Evolutionary conservation across 2,888 invertebrate genomes (phyloP), one percentile per base, ranked within the genome.

Genomic region (Zele albiditarsus): DNA sequence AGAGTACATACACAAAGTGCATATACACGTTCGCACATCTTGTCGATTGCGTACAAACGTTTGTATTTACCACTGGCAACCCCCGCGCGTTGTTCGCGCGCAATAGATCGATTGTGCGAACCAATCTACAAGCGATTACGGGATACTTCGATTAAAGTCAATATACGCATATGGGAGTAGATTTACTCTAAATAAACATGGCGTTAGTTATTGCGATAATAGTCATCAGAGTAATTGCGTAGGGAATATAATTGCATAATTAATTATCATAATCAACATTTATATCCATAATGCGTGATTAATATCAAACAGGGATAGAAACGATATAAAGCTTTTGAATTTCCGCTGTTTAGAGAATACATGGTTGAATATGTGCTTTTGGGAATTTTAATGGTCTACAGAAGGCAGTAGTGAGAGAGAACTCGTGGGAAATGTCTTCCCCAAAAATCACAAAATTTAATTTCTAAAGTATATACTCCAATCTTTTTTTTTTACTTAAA

Each of bases 41-140:
- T 62, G 72, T 65, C 70, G 62, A 76, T 72, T 63, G 73, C 72
- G 74, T 74, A 74, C 76, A 74, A 80, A 80, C 80, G 80, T 80
- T 78, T 77, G 78, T 78, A 58, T 53, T 73, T 65, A 58, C 70
- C 10, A 31, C 70, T 63, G 62, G 31, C 67, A 28, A 16, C 58
- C 42, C 63, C 63, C 53, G 67, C 69, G 63, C 58, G 12, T 49
- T 49, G 33, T 58, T 68, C 57, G 62, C 20, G 67, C 46, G 62
- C 57, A 58, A 75, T 76, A 65, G 65, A 70, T 73, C 57, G 75
- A 73, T 73, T 63, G 68, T 75, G 71, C 38, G 75, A 75, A 75
- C 49, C 75, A 72, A 75, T 75, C 71, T 58, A 75, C 71, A 67
- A 71, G 33, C 71, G 75, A 75, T 75, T 71, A 75, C 60, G 60